Conservation (phyloP, 2,888 invertebrate species). For the Dryobota labecula region DNA sequence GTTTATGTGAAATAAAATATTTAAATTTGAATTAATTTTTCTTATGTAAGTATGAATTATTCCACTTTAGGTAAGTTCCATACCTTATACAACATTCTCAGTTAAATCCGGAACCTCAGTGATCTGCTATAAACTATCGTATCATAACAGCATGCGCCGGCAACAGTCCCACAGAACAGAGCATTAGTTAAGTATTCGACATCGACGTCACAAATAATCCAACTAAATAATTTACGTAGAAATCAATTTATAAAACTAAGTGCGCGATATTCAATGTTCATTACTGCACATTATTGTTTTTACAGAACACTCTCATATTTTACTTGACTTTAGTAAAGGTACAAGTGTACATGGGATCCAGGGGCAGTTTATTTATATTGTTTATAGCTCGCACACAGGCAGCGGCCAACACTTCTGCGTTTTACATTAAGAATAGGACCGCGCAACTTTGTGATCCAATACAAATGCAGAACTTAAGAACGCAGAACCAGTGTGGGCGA, state of each 20-base stretch:
- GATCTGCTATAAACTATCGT: conserved; percentile 57
- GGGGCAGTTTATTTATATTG: conserved; percentile 24
- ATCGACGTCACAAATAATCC: conserved; percentile 54
- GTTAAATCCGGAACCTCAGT: conserved; percentile 41
- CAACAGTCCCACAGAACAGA: conserved; percentile 55
- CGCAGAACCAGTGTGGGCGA: neutral
- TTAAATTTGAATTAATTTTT: too few relatives aligned
- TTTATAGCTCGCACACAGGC: neutral
- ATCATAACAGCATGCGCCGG: conserved; percentile 56
- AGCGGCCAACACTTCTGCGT: neutral
- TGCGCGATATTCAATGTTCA: conserved; percentile 52
- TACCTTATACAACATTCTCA: conserved; percentile 35
- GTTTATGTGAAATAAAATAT: too few relatives aligned
- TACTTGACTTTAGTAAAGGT: conserved; percentile 16
- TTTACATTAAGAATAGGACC: conserved; percentile 3
- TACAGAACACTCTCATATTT: conserved; percentile 62
- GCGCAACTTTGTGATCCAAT: neutral
- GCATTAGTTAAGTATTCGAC: conserved; percentile 59
- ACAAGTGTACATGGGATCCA: conserved; percentile 7
- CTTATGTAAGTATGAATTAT: neutral
- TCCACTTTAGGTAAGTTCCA: neutral
- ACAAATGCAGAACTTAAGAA: conserved; percentile 8
- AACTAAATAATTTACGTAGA: conserved; percentile 66
- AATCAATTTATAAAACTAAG: conserved; percentile 57
- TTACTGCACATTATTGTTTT: conserved; percentile 41